A percentile compares a stretch with the other conserved stretches of the same genome.
Conservation (phyloP, 37 sponge, comb jelly and placozoan species). For the Halichondria panicea region DNA sequence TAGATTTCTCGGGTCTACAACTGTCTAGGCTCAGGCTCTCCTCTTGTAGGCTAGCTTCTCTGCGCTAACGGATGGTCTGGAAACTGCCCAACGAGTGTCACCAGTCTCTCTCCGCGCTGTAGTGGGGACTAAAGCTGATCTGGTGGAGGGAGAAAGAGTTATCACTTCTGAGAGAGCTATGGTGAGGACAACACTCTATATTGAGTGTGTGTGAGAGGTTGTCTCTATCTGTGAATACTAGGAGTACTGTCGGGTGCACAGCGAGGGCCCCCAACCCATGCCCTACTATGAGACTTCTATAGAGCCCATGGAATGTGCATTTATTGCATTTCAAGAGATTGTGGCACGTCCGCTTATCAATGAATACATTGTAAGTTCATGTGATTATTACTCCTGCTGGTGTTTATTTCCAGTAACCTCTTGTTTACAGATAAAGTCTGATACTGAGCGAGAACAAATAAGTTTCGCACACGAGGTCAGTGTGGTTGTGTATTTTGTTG, state of each 20-base stretch:
- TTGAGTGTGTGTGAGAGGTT: background rate
- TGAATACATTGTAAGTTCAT: conserved; percentile 55
- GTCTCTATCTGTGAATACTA: background rate
- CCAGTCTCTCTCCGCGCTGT: conserved; percentile 31
- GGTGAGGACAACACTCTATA: conserved; percentile 12
- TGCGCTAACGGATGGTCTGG: background rate
- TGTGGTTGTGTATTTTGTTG: background rate
- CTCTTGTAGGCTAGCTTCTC: conserved; percentile 28
- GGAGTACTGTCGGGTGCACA: conserved; percentile 20
- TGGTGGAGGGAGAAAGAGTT: conserved; percentile 5
- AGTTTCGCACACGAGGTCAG: conserved; percentile 53
- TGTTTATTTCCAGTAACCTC: background rate
- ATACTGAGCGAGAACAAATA: conserved; percentile 50
- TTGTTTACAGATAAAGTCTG: conserved; percentile 29
- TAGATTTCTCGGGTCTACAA: too few species aligned
- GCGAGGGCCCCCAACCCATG: background rate
- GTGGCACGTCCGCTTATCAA: conserved; percentile 69
- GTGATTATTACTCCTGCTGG: background rate
- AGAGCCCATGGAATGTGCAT: conserved; percentile 11
- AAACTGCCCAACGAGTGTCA: conserved; percentile 40
- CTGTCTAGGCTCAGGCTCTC: background rate
- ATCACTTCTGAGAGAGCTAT: conserved; percentile 16
- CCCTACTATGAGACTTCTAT: conserved; percentile 61
- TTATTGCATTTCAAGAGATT: conserved; percentile 52
- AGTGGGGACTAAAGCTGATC: conserved; percentile 47